Conservation (phyloP, 2,888 invertebrate species). For the Blastobasis adustella region DNA sequence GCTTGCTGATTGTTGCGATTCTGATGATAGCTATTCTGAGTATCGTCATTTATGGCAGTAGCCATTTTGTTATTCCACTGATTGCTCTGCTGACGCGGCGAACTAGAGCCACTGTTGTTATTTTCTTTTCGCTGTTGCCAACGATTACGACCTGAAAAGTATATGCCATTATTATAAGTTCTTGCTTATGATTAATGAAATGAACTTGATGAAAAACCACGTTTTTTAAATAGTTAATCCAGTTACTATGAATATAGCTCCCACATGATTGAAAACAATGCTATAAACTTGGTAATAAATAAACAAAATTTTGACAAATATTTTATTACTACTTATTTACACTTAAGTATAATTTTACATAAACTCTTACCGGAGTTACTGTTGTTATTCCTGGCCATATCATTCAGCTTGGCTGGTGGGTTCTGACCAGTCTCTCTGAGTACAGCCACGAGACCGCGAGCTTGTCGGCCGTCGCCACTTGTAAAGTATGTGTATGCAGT, state of each 20-base stretch:
- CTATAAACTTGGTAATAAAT: too few species aligned
- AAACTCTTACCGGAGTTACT: conserved; percentile 51
- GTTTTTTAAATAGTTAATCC: too few species aligned
- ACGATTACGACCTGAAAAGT: conserved; percentile 64
- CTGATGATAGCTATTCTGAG: conserved; percentile 42
- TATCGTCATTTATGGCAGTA: conserved; percentile 41
- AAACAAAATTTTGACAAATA: too few species aligned
- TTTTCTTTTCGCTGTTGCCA: conserved; percentile 78
- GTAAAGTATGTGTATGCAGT: conserved; percentile 99
- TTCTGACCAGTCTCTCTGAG: conserved; percentile 94
- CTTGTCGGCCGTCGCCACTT: conserved; percentile 91
- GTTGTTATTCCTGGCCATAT: conserved; percentile 78
- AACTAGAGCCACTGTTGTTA: conserved; percentile 62
- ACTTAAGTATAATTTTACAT: too few species aligned
- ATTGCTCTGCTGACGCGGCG: conserved; percentile 69
- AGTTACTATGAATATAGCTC: too few species aligned
- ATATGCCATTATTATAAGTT: too few species aligned
- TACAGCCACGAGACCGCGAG: conserved; percentile 92
- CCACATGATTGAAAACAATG: too few species aligned
- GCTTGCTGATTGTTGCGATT: conserved; percentile 56
- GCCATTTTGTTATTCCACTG: conserved; percentile 72
- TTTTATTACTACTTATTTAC: too few species aligned
- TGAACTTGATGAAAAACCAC: too few species aligned
- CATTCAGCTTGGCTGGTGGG: conserved; percentile 85
- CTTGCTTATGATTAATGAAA: too few species aligned